These are phyloP conservation scores for Plotosus lineatus DNA, from an alignment of 2,113 vertebrate species.

Conservation along the genomic window DNA sequence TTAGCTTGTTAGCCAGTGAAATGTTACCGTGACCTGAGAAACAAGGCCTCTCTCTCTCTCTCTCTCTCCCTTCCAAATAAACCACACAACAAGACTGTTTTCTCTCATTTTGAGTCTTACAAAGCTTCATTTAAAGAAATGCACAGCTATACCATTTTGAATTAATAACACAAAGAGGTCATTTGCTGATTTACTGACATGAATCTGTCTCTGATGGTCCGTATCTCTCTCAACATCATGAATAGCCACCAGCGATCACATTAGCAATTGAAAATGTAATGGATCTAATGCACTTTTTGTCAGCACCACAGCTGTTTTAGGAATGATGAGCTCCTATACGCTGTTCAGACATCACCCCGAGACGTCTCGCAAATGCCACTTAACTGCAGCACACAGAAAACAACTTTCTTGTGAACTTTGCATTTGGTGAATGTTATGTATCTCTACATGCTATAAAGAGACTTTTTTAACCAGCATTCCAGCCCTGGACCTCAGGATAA, in stretches of 20 bases:
- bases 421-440: slow-evolving; percentile 20
- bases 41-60: slow-evolving; percentile 1
- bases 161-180: slow-evolving; percentile 25
- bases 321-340: slow-evolving; percentile 10
- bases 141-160: background rate
- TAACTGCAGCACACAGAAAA: background rate
- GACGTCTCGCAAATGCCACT: slow-evolving; percentile 8
- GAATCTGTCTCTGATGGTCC: background rate
- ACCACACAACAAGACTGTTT: background rate
- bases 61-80: background rate
- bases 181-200: background rate
- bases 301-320: slow-evolving; percentile 4
- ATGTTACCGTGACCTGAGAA: background rate
- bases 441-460: slow-evolving; percentile 17
- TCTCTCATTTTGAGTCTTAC: slow-evolving; percentile 2
- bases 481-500: slow-evolving; percentile 41
- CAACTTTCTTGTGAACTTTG: background rate
- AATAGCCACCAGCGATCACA: slow-evolving; percentile 35
- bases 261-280: slow-evolving; percentile 50
- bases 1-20: background rate
- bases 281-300: slow-evolving; percentile 41
- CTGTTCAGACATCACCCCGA: background rate
- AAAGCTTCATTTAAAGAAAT: background rate
- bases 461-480: slow-evolving; percentile 42
- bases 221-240: slow-evolving; percentile 20